phyloP scores from a whole-genome alignment of 1,140 invertebrate genomes.

The Micrasema longulum region DNA sequence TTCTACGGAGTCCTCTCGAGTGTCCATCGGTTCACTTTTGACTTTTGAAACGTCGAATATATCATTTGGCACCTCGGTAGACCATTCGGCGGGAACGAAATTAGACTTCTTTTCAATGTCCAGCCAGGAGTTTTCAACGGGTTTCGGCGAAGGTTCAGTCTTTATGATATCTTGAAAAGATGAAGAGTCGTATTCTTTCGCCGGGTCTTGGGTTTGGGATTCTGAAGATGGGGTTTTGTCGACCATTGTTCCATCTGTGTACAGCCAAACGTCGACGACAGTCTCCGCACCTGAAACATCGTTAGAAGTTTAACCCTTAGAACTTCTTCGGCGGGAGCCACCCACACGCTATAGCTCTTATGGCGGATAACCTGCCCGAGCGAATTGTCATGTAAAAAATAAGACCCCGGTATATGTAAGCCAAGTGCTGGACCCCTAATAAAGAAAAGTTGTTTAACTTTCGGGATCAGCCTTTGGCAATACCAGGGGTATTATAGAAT shows the following conservation, averaged over 20 bases:
- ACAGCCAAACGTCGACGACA: constrained; percentile 77
- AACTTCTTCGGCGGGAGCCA: too few species aligned
- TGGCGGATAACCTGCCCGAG: too few species aligned
- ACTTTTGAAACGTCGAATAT: constrained; percentile 23
- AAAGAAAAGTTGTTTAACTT: neutral
- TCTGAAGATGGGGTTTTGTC: constrained; percentile 41
- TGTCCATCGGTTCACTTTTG: constrained; percentile 27
- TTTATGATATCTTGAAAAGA: too few species aligned
- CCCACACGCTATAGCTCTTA: too few species aligned
- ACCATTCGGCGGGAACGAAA: neutral
- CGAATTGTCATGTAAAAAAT: too few species aligned
- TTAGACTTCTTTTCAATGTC: constrained; percentile 3
- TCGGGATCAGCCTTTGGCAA: neutral
- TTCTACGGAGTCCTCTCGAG: neutral
- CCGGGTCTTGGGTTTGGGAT: neutral
- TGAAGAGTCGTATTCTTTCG: neutral
- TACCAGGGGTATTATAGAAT: neutral
- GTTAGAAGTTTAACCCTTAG: too few species aligned
- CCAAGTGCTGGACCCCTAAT: too few species aligned
- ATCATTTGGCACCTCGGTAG: neutral
- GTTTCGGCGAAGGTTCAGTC: neutral
- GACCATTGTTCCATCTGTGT: constrained; percentile 65
- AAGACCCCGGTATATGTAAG: too few species aligned
- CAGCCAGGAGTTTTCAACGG: constrained; percentile 6
- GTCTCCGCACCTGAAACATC: constrained; percentile 78